Evolutionary conservation across 2,797 vertebrate species (phyloP).

Genomic region (Chrosomus eos): DNA sequence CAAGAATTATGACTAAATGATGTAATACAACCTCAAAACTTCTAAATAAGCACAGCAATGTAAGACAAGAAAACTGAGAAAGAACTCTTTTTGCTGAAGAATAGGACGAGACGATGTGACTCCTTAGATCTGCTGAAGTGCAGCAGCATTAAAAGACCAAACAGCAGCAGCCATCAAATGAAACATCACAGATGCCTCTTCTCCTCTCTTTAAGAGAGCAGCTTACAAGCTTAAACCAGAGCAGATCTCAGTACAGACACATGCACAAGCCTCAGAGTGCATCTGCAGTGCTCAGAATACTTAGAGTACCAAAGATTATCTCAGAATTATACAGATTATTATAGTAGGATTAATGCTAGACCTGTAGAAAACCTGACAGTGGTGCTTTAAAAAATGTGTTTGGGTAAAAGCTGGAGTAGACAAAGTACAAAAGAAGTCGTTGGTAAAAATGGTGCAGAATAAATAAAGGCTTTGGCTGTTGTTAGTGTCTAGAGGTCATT

Average conservation of each 20-base stretch:
- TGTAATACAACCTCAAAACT: conserved; percentile 61
- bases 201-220: conserved; percentile 34
- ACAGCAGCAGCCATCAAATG: conserved; percentile 50
- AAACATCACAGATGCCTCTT: conserved; percentile 50
- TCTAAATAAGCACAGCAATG: conserved; percentile 63
- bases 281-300: conserved; percentile 3
- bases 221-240: conserved; percentile 31
- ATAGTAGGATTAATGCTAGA: conserved; percentile 11
- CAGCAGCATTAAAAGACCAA: conserved; percentile 36
- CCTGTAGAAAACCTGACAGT: neutral
- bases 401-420: neutral
- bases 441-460: neutral
- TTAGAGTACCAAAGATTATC: conserved; percentile 1
- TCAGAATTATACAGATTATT: conserved; percentile 25
- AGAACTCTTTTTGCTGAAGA: neutral
- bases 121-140: conserved; percentile 48
- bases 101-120: neutral
- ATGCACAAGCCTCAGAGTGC: neutral
- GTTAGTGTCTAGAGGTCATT: conserved; percentile 13
- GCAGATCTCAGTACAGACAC: conserved; percentile 17
- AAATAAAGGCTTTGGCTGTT: neutral
- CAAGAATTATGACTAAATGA: conserved; percentile 60
- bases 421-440: neutral
- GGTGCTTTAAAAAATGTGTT: neutral
- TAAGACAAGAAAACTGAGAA: conserved; percentile 55